phyloP scores from a whole-genome alignment of 1,140 invertebrate species.

The Rhagoletis pomonella region DNA sequence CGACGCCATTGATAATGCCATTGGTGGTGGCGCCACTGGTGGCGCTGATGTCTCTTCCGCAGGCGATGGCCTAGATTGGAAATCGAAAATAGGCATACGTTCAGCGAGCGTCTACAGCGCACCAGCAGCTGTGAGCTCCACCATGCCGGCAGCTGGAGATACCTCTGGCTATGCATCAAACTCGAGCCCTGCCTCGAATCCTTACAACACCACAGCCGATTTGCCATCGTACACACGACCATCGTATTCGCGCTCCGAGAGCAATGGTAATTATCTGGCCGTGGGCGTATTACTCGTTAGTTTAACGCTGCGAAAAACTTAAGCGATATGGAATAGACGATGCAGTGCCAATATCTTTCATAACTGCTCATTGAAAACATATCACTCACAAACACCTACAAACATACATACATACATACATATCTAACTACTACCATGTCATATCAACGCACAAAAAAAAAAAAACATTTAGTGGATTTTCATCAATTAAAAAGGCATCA shows the following conservation, averaged over 20 bases:
- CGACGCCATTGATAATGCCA: constrained; percentile 59
- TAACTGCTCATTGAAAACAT: not conserved
- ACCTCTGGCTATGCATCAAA: constrained; percentile 69
- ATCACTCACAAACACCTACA: too few species aligned
- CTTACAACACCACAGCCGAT: constrained; percentile 68
- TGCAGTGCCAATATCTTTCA: constrained; percentile 39
- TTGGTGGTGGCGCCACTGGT: constrained; percentile 50
- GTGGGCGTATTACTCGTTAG: constrained; percentile 72
- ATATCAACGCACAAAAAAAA: not conserved
- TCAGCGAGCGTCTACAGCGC: constrained; percentile 72
- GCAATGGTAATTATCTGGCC: constrained; percentile 73
- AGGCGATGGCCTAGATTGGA: constrained; percentile 61
- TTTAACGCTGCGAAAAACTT: constrained; percentile 70
- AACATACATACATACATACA: not conserved
- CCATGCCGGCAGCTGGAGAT: constrained; percentile 62
- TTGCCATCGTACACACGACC: constrained; percentile 71
- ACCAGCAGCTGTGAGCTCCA: constrained; percentile 67
- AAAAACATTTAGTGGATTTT: not conserved
- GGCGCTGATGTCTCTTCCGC: constrained; percentile 27
- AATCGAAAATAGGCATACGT: constrained; percentile 65
- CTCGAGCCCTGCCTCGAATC: constrained; percentile 61
- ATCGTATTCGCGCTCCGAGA: constrained; percentile 71
- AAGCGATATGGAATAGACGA: constrained; percentile 41
- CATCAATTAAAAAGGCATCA: not conserved
- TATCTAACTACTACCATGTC: not conserved